Percentiles rank a stretch among this genome's conserved stretches.
phyloP scores from a whole-genome alignment of 2,888 invertebrate genomes.

The Morinoia aosen region DNA sequence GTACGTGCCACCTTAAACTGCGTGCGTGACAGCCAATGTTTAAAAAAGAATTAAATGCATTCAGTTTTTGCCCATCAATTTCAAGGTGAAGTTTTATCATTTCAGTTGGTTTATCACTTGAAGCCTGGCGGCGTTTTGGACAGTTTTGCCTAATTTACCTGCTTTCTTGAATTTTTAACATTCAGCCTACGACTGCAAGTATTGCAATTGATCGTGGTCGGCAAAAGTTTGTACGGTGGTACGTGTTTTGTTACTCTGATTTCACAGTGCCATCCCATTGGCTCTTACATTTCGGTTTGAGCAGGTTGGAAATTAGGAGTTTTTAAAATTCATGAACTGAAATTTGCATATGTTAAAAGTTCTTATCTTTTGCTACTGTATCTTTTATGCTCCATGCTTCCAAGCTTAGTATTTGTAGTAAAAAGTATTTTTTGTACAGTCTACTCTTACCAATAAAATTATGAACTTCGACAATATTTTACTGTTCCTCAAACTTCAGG shows the following conservation, averaged over 20 bases:
- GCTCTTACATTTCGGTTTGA: not conserved
- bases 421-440: conserved; percentile 45
- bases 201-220: too few relatives aligned
- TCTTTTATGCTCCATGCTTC: conserved; percentile 5
- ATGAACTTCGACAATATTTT: not conserved
- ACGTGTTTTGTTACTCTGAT: too few relatives aligned
- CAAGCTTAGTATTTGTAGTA: conserved; percentile 35
- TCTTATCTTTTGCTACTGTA: not conserved
- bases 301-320: not conserved
- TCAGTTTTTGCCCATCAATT: too few relatives aligned
- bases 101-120: too few relatives aligned
- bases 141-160: too few relatives aligned
- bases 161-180: too few relatives aligned
- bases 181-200: too few relatives aligned
- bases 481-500: not conserved
- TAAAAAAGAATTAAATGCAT: not conserved
- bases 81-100: too few relatives aligned
- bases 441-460: conserved; percentile 18
- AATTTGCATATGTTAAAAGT: not conserved
- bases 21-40: not conserved
- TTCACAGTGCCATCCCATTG: too few relatives aligned
- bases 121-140: too few relatives aligned
- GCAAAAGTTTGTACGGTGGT: too few relatives aligned
- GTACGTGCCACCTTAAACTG: not conserved
- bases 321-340: not conserved